phyloP scores from a whole-genome alignment of 2,888 invertebrate species.

The Periphyllus acericola region DNA sequence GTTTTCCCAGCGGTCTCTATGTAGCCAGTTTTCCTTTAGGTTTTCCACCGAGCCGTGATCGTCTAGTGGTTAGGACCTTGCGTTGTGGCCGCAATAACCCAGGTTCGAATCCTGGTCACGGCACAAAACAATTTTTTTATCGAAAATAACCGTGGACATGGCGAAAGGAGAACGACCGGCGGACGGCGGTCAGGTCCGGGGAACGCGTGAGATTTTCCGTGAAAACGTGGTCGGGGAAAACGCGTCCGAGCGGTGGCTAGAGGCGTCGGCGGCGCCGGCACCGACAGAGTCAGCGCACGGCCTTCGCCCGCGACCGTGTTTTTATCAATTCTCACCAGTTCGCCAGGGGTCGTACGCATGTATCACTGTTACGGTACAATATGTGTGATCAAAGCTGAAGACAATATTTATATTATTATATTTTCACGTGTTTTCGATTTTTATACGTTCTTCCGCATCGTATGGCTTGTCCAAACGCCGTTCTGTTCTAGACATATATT shows the following conservation, averaged over 20 bases:
- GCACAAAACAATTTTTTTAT: slow-evolving; percentile 67
- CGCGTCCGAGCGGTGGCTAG: neutral
- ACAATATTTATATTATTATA: too few species aligned
- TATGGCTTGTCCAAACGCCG: too few species aligned
- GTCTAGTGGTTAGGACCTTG: slow-evolving; percentile 81
- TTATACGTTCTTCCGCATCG: too few species aligned
- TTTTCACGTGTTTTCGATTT: too few species aligned
- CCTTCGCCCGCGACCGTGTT: neutral
- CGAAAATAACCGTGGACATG: neutral
- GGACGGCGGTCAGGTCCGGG: neutral
- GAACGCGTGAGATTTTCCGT: too few species aligned
- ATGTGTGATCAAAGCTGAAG: neutral
- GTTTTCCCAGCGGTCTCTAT: neutral
- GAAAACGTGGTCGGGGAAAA: neutral
- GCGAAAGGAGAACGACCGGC: neutral
- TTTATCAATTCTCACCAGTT: neutral
- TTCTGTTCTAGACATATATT: too few species aligned
- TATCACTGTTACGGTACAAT: too few species aligned
- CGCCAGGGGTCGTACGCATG: neutral
- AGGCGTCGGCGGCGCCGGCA: neutral
- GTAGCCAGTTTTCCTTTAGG: neutral
- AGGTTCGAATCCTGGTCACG: slow-evolving; percentile 81
- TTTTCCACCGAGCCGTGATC: slow-evolving; percentile 72
- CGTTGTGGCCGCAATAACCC: slow-evolving; percentile 83
- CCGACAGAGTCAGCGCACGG: neutral